Percentiles rank a stretch among this genome's conserved stretches.
Conservation (phyloP, 2,888 invertebrate genomes). For the Operophtera brumata region DNA sequence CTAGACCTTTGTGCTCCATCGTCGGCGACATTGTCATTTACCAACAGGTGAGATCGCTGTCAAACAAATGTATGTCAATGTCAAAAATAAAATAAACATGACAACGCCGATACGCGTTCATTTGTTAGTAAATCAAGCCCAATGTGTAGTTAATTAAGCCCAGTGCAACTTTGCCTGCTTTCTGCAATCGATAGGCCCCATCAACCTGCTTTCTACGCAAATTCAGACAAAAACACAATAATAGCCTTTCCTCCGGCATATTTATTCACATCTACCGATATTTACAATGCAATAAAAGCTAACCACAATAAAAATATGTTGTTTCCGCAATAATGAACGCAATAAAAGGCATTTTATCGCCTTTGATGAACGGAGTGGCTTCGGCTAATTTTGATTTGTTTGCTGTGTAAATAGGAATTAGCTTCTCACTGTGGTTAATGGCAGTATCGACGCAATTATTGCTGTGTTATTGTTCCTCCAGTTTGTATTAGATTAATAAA, state of each 20-base stretch:
- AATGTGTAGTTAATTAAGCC: too few relatives aligned
- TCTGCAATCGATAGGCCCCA: neutral
- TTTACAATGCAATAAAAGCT: constrained; percentile 51
- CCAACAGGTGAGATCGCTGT: too few relatives aligned
- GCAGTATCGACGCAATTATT: constrained; percentile 38
- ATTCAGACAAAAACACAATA: constrained; percentile 37
- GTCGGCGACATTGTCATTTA: too few relatives aligned
- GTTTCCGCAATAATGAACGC: constrained; percentile 42
- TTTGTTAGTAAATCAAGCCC: too few relatives aligned
- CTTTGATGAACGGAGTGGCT: constrained; percentile 40
- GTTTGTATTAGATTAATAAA: constrained; percentile 23
- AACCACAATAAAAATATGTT: constrained; percentile 50
- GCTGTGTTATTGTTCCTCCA: constrained; percentile 27
- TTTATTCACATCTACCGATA: constrained; percentile 48
- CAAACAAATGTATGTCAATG: too few relatives aligned
- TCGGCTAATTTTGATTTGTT: constrained; percentile 49
- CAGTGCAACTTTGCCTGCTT: too few relatives aligned
- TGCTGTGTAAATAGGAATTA: constrained; percentile 49
- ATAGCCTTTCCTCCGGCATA: constrained; percentile 30
- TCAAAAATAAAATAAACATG: too few relatives aligned
- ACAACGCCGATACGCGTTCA: too few relatives aligned
- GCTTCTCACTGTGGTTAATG: constrained; percentile 43
- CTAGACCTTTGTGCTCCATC: too few relatives aligned
- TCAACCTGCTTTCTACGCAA: constrained; percentile 19
- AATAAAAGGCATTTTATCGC: constrained; percentile 46